Evolutionary conservation across 2,888 invertebrate genomes (phyloP).

Genomic region (Synergus itoensis): DNA sequence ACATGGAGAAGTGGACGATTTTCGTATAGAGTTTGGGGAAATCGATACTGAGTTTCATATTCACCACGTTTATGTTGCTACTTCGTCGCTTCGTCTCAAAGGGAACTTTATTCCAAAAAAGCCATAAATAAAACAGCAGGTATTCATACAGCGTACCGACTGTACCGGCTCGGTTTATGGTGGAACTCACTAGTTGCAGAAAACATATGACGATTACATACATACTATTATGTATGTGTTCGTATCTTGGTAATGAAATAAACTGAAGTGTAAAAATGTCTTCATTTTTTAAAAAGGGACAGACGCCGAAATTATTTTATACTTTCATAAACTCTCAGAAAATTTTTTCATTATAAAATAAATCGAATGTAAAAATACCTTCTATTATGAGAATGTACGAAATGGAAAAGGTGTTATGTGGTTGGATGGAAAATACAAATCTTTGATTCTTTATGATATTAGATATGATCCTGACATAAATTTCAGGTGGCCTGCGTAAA

Average conservation of each 20-base stretch:
- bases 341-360: background rate
- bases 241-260: background rate
- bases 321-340: background rate
- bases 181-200: constrained; percentile 16
- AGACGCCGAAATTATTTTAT: background rate
- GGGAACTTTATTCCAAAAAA: constrained; percentile 50
- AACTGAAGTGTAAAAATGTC: constrained; percentile 1
- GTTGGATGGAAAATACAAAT: too few relatives aligned
- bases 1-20: constrained; percentile 48
- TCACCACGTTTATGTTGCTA: constrained; percentile 33
- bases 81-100: constrained; percentile 42
- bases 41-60: constrained; percentile 41
- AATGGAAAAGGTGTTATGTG: too few relatives aligned
- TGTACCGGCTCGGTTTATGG: constrained; percentile 53
- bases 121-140: constrained; percentile 65
- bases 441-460: too few relatives aligned
- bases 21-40: constrained; percentile 44
- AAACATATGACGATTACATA: constrained; percentile 41
- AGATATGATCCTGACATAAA: too few relatives aligned
- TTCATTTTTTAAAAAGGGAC: constrained; percentile 8
- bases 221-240: background rate
- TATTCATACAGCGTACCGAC: constrained; percentile 61
- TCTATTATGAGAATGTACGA: too few relatives aligned
- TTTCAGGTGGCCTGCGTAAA: too few relatives aligned
- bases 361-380: too few relatives aligned